Percentiles rank a stretch among this genome's conserved stretches.
Evolutionary conservation across 2,113 vertebrate species (phyloP).

Genomic region (Aplodontia rufa): DNA sequence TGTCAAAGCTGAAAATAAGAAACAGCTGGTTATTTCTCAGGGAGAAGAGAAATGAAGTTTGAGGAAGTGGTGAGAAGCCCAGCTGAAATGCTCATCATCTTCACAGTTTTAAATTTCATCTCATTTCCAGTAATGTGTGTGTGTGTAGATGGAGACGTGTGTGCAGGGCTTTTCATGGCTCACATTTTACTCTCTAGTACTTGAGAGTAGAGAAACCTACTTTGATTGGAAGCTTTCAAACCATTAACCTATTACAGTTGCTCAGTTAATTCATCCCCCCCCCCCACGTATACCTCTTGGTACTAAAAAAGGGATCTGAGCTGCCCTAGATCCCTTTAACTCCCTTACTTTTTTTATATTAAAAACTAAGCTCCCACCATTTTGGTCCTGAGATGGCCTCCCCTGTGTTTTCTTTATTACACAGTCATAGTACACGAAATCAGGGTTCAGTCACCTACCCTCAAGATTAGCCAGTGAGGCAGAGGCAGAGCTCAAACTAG

Average conservation of each 20-base stretch:
- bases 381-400: not conserved
- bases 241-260: not conserved
- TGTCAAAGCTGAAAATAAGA: conserved; percentile 44
- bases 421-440: not conserved
- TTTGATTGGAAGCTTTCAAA: too few relatives aligned
- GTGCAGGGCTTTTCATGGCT: not conserved
- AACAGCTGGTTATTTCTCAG: conserved; percentile 41
- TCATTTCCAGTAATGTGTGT: not conserved
- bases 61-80: conserved; percentile 6
- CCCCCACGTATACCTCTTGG: not conserved
- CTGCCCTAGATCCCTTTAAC: not conserved
- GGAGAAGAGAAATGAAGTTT: not conserved
- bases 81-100: not conserved
- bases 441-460: not conserved
- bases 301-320: not conserved
- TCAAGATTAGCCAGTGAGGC: not conserved
- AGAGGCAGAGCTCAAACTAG: not conserved
- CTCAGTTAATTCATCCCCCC: not conserved
- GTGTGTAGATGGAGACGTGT: not conserved
- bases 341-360: not conserved
- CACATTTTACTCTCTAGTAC: not conserved
- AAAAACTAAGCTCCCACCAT: not conserved
- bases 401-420: not conserved
- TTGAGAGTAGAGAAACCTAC: not conserved
- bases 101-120: conserved; percentile 10